phyloP scores from a whole-genome alignment of 2,113 vertebrate genomes.

The Lophius piscatorius region DNA sequence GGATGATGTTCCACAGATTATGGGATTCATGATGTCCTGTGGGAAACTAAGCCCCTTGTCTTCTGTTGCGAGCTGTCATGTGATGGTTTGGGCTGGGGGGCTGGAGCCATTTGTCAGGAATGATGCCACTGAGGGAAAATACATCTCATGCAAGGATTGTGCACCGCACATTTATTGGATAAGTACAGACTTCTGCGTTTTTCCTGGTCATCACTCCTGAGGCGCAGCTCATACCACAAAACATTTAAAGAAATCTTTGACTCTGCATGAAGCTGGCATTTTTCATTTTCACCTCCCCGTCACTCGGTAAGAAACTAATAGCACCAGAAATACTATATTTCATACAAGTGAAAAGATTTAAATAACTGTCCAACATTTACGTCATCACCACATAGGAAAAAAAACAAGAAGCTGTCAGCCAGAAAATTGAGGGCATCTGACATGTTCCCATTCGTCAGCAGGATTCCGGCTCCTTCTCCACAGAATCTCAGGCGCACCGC shows the following conservation, averaged over 20 bases:
- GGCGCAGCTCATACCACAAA: constrained; percentile 24
- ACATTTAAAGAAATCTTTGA: constrained; percentile 10
- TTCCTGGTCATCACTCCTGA: constrained; percentile 29
- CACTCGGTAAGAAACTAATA: not conserved
- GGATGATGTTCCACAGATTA: constrained; percentile 44
- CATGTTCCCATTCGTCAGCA: constrained; percentile 38
- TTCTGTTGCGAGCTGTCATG: constrained; percentile 52
- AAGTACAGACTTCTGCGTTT: constrained; percentile 45
- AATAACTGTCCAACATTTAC: constrained; percentile 10
- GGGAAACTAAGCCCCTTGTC: constrained; percentile 63
- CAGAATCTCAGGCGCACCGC: constrained; percentile 28
- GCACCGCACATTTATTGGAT: constrained; percentile 58
- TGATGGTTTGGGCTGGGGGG: constrained; percentile 54
- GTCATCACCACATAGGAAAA: constrained; percentile 13
- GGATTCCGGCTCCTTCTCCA: constrained; percentile 47
- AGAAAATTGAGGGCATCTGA: constrained; percentile 21
- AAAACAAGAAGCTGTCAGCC: not conserved
- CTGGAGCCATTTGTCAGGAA: constrained; percentile 43
- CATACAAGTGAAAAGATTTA: not conserved
- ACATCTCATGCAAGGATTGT: constrained; percentile 35
- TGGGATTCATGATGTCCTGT: constrained; percentile 34
- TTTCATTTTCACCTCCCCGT: not conserved
- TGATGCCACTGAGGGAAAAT: constrained; percentile 57
- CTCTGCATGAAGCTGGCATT: constrained; percentile 13
- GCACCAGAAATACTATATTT: not conserved